Conservation (phyloP, 2,113 vertebrate species). For the Tachuris rubrigastra region DNA sequence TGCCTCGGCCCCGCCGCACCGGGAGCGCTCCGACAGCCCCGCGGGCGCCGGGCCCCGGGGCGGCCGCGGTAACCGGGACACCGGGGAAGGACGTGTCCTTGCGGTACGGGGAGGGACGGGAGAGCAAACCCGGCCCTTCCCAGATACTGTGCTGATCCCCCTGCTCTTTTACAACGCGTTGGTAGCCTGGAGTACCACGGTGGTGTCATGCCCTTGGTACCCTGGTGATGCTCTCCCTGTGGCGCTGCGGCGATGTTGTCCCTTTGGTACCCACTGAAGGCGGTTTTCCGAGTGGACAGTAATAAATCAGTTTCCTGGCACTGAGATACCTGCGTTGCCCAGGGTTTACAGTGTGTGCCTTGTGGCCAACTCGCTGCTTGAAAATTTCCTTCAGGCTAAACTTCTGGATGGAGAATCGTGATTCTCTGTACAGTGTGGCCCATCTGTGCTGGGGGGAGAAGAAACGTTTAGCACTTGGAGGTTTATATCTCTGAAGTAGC, state of each 20-base stretch:
- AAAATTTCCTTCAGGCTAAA: neutral
- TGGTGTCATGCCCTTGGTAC: neutral
- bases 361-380: fast-evolving
- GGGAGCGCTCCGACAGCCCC: neutral
- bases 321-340: neutral
- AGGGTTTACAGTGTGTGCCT: fast-evolving
- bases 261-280: neutral
- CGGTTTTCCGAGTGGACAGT: fast-evolving
- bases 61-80: neutral
- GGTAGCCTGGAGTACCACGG: neutral
- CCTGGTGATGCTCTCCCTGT: no score
- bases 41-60: neutral
- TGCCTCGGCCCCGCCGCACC: neutral
- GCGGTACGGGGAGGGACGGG: fast-evolving
- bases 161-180: fast-evolving
- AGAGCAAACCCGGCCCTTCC: neutral
- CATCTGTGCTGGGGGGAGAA: neutral
- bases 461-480: neutral
- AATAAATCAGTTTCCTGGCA: neutral
- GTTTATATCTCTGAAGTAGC: neutral
- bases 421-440: fast-evolving
- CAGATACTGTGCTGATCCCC: neutral
- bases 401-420: neutral
- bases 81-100: neutral
- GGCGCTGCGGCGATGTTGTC: neutral